These are phyloP conservation scores for Paguma larvata DNA, from an alignment of 2,797 vertebrate genomes.

Conservation along the genomic window DNA sequence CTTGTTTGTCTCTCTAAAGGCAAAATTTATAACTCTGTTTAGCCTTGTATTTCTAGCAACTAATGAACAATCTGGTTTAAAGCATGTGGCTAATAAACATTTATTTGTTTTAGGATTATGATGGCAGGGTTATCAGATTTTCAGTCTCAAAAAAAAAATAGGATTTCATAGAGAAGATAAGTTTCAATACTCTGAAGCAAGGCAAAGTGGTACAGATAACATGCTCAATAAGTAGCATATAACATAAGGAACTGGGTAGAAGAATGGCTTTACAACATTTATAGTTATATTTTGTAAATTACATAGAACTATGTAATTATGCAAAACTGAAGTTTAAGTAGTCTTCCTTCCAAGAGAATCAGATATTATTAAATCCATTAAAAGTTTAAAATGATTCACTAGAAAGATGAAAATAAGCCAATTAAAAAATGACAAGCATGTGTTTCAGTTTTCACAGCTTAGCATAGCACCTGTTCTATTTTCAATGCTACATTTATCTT, in stretches of 20 bases:
- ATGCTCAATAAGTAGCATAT: not conserved
- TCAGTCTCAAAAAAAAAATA: not conserved
- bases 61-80: not conserved
- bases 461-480: not conserved
- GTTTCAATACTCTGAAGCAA: not conserved
- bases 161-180: not conserved
- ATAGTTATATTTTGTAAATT: conserved; percentile 31
- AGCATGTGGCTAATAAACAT: not conserved
- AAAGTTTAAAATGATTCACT: conserved; percentile 31
- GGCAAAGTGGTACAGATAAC: not conserved
- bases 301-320: not conserved
- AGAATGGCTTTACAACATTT: not conserved
- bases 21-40: not conserved
- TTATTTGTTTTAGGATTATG: not conserved
- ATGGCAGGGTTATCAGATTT: not conserved
- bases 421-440: not conserved
- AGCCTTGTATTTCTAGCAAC: not conserved
- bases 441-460: not conserved
- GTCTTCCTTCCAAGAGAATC: not conserved
- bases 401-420: conserved; percentile 22
- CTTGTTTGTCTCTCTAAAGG: not conserved
- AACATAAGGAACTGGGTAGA: not conserved
- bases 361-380: not conserved
- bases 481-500: not conserved
- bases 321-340: conserved; percentile 6